Evolutionary conservation across 2,888 invertebrate species (phyloP).

Genomic region (Lamellibrachia satsuma): DNA sequence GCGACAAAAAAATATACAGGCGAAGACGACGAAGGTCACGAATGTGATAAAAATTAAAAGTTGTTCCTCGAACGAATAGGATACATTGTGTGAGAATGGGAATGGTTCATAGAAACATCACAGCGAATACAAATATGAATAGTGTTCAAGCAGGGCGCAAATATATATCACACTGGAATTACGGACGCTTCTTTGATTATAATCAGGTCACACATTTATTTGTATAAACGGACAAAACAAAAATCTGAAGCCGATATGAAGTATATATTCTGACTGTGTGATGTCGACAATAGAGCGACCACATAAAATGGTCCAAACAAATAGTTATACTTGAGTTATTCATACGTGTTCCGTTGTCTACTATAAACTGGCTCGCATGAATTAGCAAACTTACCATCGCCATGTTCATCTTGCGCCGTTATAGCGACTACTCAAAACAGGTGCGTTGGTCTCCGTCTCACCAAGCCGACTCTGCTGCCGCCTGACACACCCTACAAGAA

Average conservation of each 20-base stretch:
- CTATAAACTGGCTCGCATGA: neutral
- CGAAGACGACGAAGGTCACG: no score
- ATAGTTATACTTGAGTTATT: neutral
- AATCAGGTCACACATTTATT: neutral
- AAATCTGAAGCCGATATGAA: neutral
- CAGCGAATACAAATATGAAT: neutral
- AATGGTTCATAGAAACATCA: neutral
- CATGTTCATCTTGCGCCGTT: neutral
- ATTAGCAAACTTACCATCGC: neutral
- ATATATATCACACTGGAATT: no score
- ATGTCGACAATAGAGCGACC: neutral
- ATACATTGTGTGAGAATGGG: neutral
- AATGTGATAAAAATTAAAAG: neutral
- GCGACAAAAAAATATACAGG: no score
- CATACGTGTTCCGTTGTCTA: neutral
- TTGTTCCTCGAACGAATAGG: neutral
- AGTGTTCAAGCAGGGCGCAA: neutral
- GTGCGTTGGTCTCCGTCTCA: neutral
- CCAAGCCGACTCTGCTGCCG: neutral
- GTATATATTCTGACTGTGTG: neutral
- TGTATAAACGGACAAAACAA: neutral
- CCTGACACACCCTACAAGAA: neutral
- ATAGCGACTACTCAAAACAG: neutral
- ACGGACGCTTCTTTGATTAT: no score
- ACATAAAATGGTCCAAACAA: neutral